phyloP scores from a whole-genome alignment of 2,888 invertebrate genomes.

The Malthinus seriepunctatus region DNA sequence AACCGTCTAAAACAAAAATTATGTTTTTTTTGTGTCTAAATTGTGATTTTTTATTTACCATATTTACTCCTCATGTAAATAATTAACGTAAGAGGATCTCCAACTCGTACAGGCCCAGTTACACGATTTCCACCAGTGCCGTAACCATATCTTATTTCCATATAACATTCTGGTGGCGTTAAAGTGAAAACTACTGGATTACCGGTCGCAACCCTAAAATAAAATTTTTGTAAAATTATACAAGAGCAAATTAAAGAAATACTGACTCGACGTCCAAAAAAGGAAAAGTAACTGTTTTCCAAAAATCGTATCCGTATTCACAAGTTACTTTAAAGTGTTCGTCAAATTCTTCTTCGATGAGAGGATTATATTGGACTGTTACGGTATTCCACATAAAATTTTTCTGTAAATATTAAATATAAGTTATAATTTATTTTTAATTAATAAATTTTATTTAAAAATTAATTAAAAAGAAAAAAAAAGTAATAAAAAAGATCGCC shows the following conservation, averaged over 20 bases:
- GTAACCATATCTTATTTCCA: slow-evolving; percentile 93
- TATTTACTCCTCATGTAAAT: slow-evolving; percentile 95
- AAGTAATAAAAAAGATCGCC: slow-evolving; percentile 53
- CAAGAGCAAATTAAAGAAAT: slow-evolving; percentile 5
- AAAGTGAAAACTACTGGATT: slow-evolving; percentile 92
- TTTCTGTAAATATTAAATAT: slow-evolving; percentile 62
- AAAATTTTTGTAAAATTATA: slow-evolving; percentile 8
- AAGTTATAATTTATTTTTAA: slow-evolving; percentile 5
- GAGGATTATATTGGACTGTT: slow-evolving; percentile 89
- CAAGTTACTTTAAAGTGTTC: slow-evolving; percentile 96
- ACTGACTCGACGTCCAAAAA: slow-evolving; percentile 94
- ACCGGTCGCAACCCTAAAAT: slow-evolving; percentile 84
- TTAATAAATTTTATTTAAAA: neutral
- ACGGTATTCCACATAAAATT: slow-evolving; percentile 97
- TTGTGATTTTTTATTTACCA: slow-evolving; percentile 62
- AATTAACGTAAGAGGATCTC: slow-evolving; percentile 88
- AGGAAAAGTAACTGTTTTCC: slow-evolving; percentile 95
- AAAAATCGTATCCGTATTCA: slow-evolving; percentile 95
- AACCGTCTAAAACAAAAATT: slow-evolving; percentile 71
- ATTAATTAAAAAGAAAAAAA: slow-evolving; percentile 4
- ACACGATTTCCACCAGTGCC: slow-evolving; percentile 85
- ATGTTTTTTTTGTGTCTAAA: neutral
- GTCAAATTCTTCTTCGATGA: slow-evolving; percentile 92
- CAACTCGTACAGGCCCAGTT: slow-evolving; percentile 87
- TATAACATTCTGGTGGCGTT: slow-evolving; percentile 92